Base-by-base conservation (phyloP, 1,140 invertebrate species). In the Aleiodes sp. region DNA sequence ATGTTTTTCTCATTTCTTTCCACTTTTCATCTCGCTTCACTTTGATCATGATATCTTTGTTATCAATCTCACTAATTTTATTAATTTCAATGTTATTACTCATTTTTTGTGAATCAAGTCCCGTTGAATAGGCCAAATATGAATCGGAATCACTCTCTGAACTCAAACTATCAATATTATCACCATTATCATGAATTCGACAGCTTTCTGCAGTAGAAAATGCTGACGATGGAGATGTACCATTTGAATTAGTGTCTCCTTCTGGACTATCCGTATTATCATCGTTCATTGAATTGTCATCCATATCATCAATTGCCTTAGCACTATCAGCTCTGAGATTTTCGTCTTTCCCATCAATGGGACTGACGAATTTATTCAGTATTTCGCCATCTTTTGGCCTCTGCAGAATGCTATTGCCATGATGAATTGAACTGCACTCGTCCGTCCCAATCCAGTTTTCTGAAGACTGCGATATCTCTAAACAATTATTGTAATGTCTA, bases 101-200 rank as follows among this genome's bases (percentile, higher is more conserved):
- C n/a, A 52, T 56, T 62, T 60, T 14, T 12, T 31, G 59, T 28
- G 74, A 68, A 64, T 81, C 82, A 2, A 79, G 28, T 2, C 80
- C 78, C 0, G 78, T 81, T 0, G 81, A 84, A 59, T 84, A 82
- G 1, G 76, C 80, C 4, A 82, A 24, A 35, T 82, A 83, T 2
- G 81, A 84, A 12, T 83, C 82, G 1, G 81, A 84, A 28, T 80
- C 75, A 19, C 75, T 78, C 0, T 74, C 75, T 0, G 78, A 74
- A 64, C 73, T 74, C 0, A 76, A 76, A 24, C 76, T 73, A 6
- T 70, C 75, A 33, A 16, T 61, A 28, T 31, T 24, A 12, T 4
- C 19, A 2, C 39, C 63, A 29, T 52, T 43, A 21, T 29, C 24
- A 10, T 35, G 19, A 2, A 14, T 10, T n/a, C n/a, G n/a, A 16